A percentile compares a stretch with the other conserved stretches of the same genome.
Evolutionary conservation across 2,113 vertebrate species (phyloP).

Genomic region (Struthio camelus): DNA sequence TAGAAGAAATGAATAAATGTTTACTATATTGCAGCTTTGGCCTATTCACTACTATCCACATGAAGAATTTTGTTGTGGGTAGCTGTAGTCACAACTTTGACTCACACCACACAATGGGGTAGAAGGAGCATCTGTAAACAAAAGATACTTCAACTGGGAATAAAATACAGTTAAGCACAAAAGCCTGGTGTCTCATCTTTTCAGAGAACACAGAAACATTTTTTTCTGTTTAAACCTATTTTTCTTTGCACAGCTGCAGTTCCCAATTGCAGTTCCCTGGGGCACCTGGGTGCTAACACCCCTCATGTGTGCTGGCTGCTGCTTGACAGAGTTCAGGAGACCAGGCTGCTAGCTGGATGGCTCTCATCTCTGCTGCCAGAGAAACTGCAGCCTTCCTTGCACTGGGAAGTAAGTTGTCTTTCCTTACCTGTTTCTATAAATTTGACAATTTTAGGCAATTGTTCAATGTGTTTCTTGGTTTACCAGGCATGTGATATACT

Average conservation of each 20-base stretch:
- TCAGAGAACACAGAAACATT: background rate
- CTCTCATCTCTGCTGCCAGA: too few relatives aligned
- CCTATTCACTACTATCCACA: background rate
- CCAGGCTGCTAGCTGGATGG: fast-evolving
- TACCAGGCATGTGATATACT: background rate
- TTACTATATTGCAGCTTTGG: background rate
- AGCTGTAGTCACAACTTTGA: background rate
- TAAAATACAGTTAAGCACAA: background rate
- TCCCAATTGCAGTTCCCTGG: background rate
- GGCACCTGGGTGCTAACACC: background rate
- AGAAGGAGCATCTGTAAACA: background rate
- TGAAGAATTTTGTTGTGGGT: background rate
- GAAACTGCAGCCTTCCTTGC: background rate
- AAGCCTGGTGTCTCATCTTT: background rate
- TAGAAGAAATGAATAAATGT: background rate
- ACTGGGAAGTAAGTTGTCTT: background rate
- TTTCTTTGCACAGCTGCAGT: background rate
- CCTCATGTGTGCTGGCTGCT: background rate
- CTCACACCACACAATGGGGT: background rate
- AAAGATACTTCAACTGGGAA: background rate
- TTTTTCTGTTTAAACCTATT: background rate
- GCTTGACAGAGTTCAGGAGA: background rate
- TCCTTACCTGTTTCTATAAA: background rate
- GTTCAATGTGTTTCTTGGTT: background rate
- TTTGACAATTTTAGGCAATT: background rate